A percentile compares a stretch with the other conserved stretches of the same genome.
Evolutionary conservation across 2,113 vertebrate genomes (phyloP).

Genomic region (Xiphorhynchus elegans): DNA sequence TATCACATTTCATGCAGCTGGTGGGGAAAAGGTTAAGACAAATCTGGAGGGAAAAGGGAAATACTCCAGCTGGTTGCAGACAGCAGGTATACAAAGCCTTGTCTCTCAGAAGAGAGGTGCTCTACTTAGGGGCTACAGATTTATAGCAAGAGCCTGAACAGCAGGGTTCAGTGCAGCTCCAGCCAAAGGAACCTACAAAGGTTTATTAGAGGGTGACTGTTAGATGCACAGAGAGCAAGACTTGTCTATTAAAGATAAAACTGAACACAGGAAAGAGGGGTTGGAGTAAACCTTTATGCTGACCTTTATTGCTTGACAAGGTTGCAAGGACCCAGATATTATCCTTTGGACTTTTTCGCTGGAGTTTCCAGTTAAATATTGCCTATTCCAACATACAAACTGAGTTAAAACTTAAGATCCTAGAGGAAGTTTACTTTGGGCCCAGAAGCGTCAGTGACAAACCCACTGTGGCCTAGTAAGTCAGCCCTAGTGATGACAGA

Average conservation of each 20-base stretch:
- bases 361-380: neutral
- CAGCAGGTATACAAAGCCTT: slow-evolving; percentile 12
- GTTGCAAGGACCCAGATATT: neutral
- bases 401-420: neutral
- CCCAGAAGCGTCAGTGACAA: neutral
- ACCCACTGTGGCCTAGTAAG: neutral
- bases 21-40: slow-evolving; percentile 41
- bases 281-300: slow-evolving; percentile 42
- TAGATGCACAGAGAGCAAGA: slow-evolving; percentile 29
- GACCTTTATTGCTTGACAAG: slow-evolving; percentile 40
- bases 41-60: slow-evolving; percentile 33
- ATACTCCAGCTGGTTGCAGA: slow-evolving; percentile 10
- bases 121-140: slow-evolving; percentile 48
- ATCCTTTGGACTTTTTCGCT: neutral
- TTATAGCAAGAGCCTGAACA: slow-evolving; percentile 9
- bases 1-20: neutral
- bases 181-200: slow-evolving; percentile 62
- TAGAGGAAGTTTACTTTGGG: neutral
- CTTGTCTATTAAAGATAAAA: slow-evolving; percentile 59
- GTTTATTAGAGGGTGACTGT: slow-evolving; percentile 36
- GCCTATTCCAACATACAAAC: neutral
- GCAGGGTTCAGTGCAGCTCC: slow-evolving; percentile 43
- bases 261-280: neutral
- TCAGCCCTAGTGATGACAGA: neutral
- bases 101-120: slow-evolving; percentile 47